Conservation (phyloP, 2,888 invertebrate genomes). For the Lasioglossum calceatum region DNA sequence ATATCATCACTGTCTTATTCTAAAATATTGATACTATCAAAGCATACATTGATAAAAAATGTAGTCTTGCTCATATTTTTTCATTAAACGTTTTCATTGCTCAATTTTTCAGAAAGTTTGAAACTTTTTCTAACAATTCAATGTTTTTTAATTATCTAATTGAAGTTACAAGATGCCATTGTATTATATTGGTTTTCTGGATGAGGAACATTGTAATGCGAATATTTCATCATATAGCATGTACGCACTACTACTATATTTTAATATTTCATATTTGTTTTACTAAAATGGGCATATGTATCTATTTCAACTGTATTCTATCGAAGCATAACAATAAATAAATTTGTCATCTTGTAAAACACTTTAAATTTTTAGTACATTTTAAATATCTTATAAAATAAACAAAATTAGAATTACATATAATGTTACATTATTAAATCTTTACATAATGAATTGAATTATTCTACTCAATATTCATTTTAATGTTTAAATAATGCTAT, state of each 20-base stretch:
- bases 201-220: conserved; percentile 5
- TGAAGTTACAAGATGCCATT: conserved; percentile 22
- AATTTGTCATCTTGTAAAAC: conserved; percentile 38
- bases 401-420: background rate
- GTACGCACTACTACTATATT: conserved; percentile 3
- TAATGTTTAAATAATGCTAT: no score
- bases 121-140: background rate
- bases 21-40: background rate
- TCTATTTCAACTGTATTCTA: conserved; percentile 51
- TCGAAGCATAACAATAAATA: conserved; percentile 58
- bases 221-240: conserved; percentile 12
- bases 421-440: background rate
- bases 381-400: background rate
- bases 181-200: background rate
- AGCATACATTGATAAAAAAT: background rate
- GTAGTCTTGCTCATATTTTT: background rate
- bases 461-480: no score
- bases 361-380: background rate
- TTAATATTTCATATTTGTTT: conserved; percentile 32
- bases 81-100: background rate
- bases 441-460: no score
- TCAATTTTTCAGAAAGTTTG: background rate
- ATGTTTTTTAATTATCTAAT: background rate
- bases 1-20: background rate
- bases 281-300: conserved; percentile 35